Conservation (phyloP, 2,797 vertebrate species). For the Acomys russatus region DNA sequence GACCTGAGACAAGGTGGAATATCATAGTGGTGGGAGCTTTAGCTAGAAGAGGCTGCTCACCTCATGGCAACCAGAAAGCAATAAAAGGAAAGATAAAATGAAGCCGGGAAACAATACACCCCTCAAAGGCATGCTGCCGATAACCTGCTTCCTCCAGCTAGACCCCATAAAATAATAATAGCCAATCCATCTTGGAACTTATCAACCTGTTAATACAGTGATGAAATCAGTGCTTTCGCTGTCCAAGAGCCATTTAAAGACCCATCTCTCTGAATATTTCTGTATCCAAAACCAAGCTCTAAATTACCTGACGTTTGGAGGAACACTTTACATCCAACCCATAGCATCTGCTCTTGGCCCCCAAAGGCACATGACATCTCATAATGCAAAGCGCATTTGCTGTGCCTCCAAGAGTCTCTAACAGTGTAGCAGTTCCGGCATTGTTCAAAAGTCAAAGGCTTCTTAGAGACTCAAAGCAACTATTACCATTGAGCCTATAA, state of each 20-base stretch:
- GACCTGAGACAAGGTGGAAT: neutral
- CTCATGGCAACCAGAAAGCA: neutral
- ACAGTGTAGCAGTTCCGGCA: neutral
- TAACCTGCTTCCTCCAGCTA: neutral
- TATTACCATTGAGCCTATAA: neutral
- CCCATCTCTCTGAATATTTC: neutral
- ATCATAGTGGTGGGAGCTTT: neutral
- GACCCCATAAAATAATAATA: neutral
- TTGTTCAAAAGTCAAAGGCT: neutral
- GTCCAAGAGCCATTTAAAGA: neutral
- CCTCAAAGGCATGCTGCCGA: neutral
- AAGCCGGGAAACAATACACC: too few species aligned
- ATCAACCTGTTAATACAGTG: neutral
- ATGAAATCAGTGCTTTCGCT: neutral
- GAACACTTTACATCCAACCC: neutral
- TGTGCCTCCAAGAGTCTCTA: neutral
- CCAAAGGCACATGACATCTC: neutral
- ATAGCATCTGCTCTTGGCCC: neutral
- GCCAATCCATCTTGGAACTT: neutral
- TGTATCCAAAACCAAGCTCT: neutral
- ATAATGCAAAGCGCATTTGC: neutral
- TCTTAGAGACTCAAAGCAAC: neutral
- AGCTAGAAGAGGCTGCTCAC: neutral
- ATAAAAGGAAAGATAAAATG: neutral
- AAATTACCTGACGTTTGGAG: neutral